Conservation (phyloP, 2,888 invertebrate genomes). For the Drosophila melanosoma region DNA sequence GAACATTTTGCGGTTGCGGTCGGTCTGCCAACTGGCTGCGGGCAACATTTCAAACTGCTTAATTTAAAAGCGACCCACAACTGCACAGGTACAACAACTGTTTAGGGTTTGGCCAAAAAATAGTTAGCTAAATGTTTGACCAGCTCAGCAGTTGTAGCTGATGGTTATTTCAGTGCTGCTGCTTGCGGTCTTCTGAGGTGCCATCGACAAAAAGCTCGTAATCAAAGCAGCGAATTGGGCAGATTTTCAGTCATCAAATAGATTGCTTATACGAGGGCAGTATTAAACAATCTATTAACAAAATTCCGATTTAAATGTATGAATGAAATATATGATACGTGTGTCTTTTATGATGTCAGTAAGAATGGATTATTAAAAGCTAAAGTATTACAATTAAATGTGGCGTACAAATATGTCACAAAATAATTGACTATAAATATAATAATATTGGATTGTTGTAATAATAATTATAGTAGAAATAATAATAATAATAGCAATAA, state of each 20-base stretch:
- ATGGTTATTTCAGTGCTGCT: conserved; percentile 7
- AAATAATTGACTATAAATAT: neutral
- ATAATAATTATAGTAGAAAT: neutral
- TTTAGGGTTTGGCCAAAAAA: conserved; percentile 45
- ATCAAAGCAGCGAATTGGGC: conserved; percentile 62
- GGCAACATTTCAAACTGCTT: conserved; percentile 78
- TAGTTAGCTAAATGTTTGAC: conserved; percentile 70
- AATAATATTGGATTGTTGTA: neutral
- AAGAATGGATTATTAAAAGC: neutral
- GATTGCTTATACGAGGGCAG: conserved; percentile 17
- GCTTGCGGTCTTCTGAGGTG: conserved; percentile 2
- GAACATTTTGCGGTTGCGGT: conserved; percentile 55
- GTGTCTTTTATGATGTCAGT: neutral
- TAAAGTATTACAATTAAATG: neutral
- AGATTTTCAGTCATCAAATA: conserved; percentile 42
- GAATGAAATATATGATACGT: neutral
- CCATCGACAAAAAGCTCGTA: conserved; percentile 24
- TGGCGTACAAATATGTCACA: neutral
- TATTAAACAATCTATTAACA: conserved; percentile 25
- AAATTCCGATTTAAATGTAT: neutral
- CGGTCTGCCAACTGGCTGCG: conserved; percentile 21
- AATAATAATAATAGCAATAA: neutral
- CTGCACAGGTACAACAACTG: conserved; percentile 48
- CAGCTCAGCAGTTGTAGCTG: conserved; percentile 48
- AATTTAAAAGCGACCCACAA: conserved; percentile 72